Evolutionary conservation across 2,797 vertebrate genomes (phyloP).

Genomic region (Epinephelus awoara): DNA sequence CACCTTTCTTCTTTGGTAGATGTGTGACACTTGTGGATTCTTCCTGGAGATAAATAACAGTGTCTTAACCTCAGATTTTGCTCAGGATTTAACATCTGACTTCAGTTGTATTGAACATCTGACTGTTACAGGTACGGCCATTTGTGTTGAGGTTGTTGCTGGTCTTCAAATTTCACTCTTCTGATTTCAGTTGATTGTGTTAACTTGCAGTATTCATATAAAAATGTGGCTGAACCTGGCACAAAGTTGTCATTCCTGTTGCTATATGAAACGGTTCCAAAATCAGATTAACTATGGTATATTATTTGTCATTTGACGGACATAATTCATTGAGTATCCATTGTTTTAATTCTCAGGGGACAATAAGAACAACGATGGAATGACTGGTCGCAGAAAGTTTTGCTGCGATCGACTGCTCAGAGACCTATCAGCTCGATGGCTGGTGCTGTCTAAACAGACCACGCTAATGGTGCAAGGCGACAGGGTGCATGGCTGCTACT

Average conservation of each 20-base stretch:
- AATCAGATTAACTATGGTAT: background rate
- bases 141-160: background rate
- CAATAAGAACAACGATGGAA: background rate
- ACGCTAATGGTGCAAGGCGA: conserved; percentile 70
- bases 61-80: conserved; percentile 5
- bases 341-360: conserved; percentile 47
- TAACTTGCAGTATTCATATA: background rate
- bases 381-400: conserved; percentile 12
- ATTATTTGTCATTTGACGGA: background rate
- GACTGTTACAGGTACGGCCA: conserved; percentile 45
- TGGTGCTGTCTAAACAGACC: conserved; percentile 41
- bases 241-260: background rate
- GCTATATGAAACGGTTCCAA: background rate
- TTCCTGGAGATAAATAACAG: conserved; percentile 59
- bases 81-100: conserved; percentile 34
- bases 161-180: background rate
- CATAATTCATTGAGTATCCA: background rate
- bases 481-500: conserved; percentile 76
- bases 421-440: conserved; percentile 36
- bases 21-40: conserved; percentile 77
- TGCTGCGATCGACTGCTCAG: conserved; percentile 31
- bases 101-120: conserved; percentile 7
- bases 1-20: conserved; percentile 65
- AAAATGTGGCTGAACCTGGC: background rate
- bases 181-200: conserved; percentile 1